Evolutionary conservation across 92 coral and sea anemone genomes (phyloP).

Genomic region (Siderastrea siderea): DNA sequence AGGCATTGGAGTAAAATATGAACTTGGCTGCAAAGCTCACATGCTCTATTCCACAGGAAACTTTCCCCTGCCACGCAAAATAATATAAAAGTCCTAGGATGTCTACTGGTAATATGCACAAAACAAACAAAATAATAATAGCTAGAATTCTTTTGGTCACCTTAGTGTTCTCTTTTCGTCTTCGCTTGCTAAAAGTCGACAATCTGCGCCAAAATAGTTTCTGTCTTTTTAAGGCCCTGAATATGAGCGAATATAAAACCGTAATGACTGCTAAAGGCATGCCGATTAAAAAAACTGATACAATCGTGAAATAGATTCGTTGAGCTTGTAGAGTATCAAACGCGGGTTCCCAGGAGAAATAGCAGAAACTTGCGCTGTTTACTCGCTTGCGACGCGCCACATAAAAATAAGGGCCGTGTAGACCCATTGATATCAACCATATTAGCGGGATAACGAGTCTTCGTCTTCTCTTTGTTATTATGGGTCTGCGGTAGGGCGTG

Average conservation of each 20-base stretch:
- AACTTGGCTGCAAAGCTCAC: conserved; percentile 37
- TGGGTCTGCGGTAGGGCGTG: conserved; percentile 31
- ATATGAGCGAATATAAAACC: conserved; percentile 23
- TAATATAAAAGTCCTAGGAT: conserved; percentile 12
- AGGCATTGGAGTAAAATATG: conserved; percentile 36
- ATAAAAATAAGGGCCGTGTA: conserved; percentile 45
- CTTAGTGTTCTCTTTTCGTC: conserved; percentile 32
- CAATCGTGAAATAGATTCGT: background rate
- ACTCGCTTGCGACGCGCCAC: background rate
- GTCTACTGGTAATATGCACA: conserved; percentile 34
- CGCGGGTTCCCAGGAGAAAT: conserved; percentile 53
- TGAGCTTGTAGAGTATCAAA: conserved; percentile 11
- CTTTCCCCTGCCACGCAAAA: conserved; percentile 1
- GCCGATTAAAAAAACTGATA: conserved; percentile 18
- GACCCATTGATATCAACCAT: conserved; percentile 48
- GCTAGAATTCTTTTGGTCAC: conserved; percentile 24
- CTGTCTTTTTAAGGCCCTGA: conserved; percentile 4
- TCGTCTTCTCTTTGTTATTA: conserved; percentile 33
- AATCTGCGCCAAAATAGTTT: conserved; percentile 2
- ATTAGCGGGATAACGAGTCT: conserved; percentile 41
- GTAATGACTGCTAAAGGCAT: conserved; percentile 34
- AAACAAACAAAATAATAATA: conserved; percentile 31
- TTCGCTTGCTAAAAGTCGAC: background rate
- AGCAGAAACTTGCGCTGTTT: conserved; percentile 21
- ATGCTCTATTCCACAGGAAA: conserved; percentile 43